phyloP scores from a whole-genome alignment of 2,113 vertebrate species.

The Hypocryptadius cinnamomeus region DNA sequence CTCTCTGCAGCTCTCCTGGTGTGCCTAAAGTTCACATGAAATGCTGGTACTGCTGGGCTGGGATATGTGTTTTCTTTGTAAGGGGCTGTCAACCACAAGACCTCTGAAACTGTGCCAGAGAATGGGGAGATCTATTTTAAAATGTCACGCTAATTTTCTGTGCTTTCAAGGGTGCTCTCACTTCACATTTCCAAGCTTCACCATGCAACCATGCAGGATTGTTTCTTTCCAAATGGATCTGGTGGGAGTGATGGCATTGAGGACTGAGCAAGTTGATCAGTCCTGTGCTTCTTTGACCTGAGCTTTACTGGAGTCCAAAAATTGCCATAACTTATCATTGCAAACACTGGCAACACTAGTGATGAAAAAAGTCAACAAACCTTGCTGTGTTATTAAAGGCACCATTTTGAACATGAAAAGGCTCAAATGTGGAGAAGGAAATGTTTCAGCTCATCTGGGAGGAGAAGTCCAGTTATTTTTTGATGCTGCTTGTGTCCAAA shows the following conservation, averaged over 20 bases:
- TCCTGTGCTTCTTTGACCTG: not conserved
- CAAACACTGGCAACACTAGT: not conserved
- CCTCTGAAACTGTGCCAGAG: not conserved
- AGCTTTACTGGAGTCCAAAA: not conserved
- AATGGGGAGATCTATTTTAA: not conserved
- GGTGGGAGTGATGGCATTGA: too few relatives aligned
- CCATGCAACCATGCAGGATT: not conserved
- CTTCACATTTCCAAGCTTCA: not conserved
- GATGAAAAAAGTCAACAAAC: not conserved
- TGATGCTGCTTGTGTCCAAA: constrained; percentile 72
- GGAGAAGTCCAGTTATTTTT: constrained; percentile 66
- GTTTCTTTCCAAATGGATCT: not conserved
- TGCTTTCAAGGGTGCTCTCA: not conserved
- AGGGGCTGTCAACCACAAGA: not conserved
- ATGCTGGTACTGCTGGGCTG: not conserved
- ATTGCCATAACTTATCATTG: not conserved
- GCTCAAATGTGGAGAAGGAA: constrained; percentile 77
- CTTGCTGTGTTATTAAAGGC: not conserved
- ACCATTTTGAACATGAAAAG: not conserved
- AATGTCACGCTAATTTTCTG: not conserved
- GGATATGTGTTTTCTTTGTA: not conserved
- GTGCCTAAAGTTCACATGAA: not conserved
- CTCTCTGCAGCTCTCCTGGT: not conserved
- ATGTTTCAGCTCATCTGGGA: constrained; percentile 74
- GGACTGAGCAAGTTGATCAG: accelerated